Evolutionary conservation across 2,797 vertebrate species (phyloP).

Genomic region (Pseudochirops corinnae): DNA sequence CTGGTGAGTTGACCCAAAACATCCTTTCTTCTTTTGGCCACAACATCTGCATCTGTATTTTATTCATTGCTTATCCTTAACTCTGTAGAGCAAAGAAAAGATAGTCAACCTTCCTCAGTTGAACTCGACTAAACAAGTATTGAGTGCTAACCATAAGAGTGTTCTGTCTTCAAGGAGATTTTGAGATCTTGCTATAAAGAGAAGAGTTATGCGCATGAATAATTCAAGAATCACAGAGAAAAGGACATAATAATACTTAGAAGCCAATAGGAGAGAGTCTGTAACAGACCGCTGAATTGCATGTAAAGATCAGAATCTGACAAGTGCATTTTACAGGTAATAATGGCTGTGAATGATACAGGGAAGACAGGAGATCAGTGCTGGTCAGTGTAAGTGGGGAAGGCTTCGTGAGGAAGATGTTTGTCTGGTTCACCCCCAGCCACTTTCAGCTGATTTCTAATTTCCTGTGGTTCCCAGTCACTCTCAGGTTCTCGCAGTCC

Average conservation of each 20-base stretch:
- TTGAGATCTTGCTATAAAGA: not conserved
- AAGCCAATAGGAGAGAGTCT: not conserved
- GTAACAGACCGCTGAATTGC: not conserved
- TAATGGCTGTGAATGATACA: not conserved
- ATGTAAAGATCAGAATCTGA: fast-evolving
- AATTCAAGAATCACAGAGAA: not conserved
- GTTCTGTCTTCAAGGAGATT: not conserved
- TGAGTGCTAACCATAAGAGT: not conserved
- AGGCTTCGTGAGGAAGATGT: not conserved
- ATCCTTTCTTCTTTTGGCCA: not conserved
- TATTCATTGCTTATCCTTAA: not conserved
- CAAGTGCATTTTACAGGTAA: not conserved
- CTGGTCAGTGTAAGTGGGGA: not conserved
- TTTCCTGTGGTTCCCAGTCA: not conserved
- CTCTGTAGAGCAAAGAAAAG: not conserved
- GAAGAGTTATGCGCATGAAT: not conserved
- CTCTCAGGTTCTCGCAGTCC: not conserved
- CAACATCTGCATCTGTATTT: not conserved
- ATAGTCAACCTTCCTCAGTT: not conserved
- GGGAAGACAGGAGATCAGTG: not conserved
- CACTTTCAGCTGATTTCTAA: not conserved
- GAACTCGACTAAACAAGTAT: not conserved
- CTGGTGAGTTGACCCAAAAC: conserved; percentile 83
- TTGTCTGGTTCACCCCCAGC: not conserved
- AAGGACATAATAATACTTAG: not conserved